Percentiles rank a stretch among this genome's conserved stretches.
phyloP scores from a whole-genome alignment of 2,888 invertebrate genomes.

The Cheilosia variabilis region DNA sequence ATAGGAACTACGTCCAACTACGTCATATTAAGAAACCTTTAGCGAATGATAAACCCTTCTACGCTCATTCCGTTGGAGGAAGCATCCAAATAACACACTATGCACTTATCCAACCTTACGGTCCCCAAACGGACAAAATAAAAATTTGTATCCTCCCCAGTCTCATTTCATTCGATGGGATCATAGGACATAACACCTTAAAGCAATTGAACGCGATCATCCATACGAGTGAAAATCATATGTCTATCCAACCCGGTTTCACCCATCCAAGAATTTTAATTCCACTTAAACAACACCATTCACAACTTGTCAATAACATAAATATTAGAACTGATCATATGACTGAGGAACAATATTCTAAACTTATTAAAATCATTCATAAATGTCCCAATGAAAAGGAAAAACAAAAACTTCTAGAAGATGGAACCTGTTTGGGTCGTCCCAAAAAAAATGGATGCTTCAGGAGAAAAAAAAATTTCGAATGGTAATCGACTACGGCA shows the following conservation, averaged over 20 bases:
- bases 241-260: conserved; percentile 7
- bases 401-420: conserved; percentile 15
- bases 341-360: conserved; percentile 21
- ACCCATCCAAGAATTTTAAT: no score
- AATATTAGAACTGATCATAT: conserved; percentile 28
- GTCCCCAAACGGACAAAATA: conserved; percentile 18
- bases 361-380: conserved; percentile 20
- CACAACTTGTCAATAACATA: conserved; percentile 29
- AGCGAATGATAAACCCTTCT: conserved; percentile 45
- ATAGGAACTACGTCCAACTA: conserved; percentile 27
- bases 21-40: conserved; percentile 31
- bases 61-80: conserved; percentile 46
- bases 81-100: conserved; percentile 37
- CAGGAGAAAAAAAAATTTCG: conserved; percentile 15
- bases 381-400: conserved; percentile 31
- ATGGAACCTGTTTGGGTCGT: conserved; percentile 32
- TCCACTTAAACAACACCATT: no score
- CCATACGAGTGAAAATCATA: conserved; percentile 13
- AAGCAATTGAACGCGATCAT: conserved; percentile 32
- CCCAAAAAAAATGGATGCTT: conserved; percentile 15
- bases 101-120: conserved; percentile 9
- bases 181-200: conserved; percentile 19
- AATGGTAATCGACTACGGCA: conserved; percentile 51
- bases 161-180: conserved; percentile 26
- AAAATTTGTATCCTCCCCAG: conserved; percentile 20